Percentiles rank a stretch among this genome's conserved stretches.
These are phyloP conservation scores for Gastracanthus pulcherrimus DNA, from an alignment of 2,888 invertebrate species.

Conservation along the genomic window DNA sequence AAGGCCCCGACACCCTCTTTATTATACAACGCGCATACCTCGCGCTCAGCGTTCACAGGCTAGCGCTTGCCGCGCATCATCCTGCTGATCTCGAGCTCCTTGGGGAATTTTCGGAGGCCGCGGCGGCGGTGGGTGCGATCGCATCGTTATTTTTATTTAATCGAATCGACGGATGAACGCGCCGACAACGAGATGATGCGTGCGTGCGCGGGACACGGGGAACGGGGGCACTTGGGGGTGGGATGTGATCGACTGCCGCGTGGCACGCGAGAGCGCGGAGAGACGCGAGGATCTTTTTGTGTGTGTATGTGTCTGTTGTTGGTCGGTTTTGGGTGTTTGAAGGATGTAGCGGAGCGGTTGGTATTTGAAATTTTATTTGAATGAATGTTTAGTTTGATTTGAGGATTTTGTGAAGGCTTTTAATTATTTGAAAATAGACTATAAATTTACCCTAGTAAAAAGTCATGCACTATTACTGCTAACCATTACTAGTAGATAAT, in stretches of 20 bases:
- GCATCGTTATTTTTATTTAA: conserved; percentile 26
- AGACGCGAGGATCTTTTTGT: too few species aligned
- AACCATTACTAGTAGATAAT: too few species aligned
- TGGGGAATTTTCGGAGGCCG: not conserved
- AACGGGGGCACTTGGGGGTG: not conserved
- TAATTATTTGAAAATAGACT: too few species aligned
- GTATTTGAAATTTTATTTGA: not conserved
- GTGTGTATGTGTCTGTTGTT: not conserved
- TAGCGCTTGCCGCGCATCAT: not conserved
- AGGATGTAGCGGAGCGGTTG: not conserved
- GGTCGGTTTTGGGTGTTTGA: not conserved
- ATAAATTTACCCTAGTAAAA: too few species aligned
- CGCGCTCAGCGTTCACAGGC: conserved; percentile 11
- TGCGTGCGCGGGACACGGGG: not conserved
- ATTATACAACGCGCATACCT: too few species aligned
- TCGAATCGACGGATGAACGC: conserved; percentile 7
- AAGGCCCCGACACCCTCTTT: conserved; percentile 37
- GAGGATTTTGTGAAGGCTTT: too few species aligned
- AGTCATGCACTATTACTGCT: too few species aligned
- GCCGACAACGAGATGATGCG: not conserved
- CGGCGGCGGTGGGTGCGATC: not conserved
- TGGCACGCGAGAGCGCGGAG: conserved; percentile 27
- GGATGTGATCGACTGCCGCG: not conserved
- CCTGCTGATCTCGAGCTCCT: not conserved
- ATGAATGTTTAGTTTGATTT: not conserved